A percentile compares a stretch with the other conserved stretches of the same genome.
These are phyloP conservation scores for Elysia chlorotica DNA, from an alignment of 1,140 invertebrate genomes.

Conservation along the genomic window DNA sequence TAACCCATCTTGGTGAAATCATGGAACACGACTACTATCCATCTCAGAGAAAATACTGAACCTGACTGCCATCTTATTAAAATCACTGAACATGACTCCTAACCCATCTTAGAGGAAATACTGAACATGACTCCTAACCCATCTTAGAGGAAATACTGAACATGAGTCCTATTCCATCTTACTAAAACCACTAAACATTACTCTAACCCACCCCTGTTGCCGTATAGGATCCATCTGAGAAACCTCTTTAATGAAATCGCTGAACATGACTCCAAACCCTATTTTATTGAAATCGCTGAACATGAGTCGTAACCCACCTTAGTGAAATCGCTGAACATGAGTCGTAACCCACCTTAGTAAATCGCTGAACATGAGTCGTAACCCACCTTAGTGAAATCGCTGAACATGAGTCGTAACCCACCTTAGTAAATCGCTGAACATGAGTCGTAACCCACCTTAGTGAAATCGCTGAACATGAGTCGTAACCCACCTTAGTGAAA, in stretches of 20 bases:
- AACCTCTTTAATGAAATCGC: too few relatives aligned
- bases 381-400: neutral
- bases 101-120: neutral
- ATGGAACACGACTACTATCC: neutral
- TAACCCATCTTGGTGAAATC: neutral
- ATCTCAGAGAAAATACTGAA: too few relatives aligned
- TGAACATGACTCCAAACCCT: too few relatives aligned
- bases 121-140: neutral
- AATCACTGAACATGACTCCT: neutral
- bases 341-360: neutral
- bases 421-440: neutral
- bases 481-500: conserved; percentile 59
- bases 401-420: neutral
- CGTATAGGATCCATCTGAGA: too few relatives aligned
- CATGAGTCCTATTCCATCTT: neutral
- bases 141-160: neutral
- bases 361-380: neutral
- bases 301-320: neutral
- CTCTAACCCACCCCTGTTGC: too few relatives aligned
- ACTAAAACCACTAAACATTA: neutral
- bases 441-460: neutral
- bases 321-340: neutral
- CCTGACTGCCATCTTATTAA: neutral
- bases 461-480: neutral
- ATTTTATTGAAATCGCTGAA: too few relatives aligned